Conservation (phyloP, 2,888 invertebrate genomes). For the Mythimna lalbum region DNA sequence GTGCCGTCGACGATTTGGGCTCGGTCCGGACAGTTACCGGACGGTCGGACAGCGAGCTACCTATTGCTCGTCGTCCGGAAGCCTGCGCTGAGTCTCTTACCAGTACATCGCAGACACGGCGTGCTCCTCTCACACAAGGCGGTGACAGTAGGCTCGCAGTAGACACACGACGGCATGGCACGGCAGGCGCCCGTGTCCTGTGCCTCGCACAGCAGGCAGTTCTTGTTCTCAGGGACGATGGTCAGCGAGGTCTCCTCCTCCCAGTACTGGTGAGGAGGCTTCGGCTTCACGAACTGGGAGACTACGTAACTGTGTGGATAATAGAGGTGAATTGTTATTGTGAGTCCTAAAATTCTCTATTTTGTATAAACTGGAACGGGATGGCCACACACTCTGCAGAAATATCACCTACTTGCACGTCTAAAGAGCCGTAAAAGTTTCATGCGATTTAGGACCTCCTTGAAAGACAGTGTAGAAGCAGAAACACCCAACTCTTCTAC, state of each 20-base stretch:
- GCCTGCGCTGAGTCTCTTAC: neutral
- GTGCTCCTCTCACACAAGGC: slow-evolving; percentile 85
- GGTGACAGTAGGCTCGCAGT: slow-evolving; percentile 86
- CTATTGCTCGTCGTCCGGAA: no score
- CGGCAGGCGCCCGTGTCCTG: slow-evolving; percentile 85
- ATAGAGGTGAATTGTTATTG: neutral
- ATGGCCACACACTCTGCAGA: no score
- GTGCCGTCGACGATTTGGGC: no score
- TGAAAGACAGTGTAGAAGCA: no score
- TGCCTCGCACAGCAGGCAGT: slow-evolving; percentile 85
- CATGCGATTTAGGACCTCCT: no score
- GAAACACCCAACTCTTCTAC: no score
- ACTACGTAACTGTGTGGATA: slow-evolving; percentile 79
- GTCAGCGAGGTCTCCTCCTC: slow-evolving; percentile 84
- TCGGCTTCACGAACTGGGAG: slow-evolving; percentile 84
- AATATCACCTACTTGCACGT: no score
- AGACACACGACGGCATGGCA: slow-evolving; percentile 86
- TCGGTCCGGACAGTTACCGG: no score
- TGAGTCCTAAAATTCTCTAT: neutral
- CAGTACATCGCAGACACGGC: slow-evolving; percentile 83
- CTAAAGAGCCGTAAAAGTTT: no score
- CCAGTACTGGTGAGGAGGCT: slow-evolving; percentile 87
- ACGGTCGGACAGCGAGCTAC: no score
- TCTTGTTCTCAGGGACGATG: slow-evolving; percentile 83
- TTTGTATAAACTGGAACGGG: no score